A percentile compares a stretch with the other conserved stretches of the same genome.
phyloP scores from a whole-genome alignment of 2,113 vertebrate genomes.

The Mesoclemmys tuberculata region DNA sequence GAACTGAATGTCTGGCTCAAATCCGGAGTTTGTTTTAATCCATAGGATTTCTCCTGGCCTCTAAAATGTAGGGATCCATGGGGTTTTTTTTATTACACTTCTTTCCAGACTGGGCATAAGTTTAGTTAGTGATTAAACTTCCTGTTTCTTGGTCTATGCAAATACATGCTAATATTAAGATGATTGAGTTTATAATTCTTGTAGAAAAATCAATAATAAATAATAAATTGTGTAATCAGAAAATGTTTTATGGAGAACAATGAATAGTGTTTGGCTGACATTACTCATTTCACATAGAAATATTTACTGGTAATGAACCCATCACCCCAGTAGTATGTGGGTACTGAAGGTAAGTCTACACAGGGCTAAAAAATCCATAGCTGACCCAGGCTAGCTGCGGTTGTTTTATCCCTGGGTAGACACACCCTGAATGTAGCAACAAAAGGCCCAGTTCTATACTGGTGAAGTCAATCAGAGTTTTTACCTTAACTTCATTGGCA shows the following conservation, averaged over 20 bases:
- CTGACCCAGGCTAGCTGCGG: background rate
- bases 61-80: background rate
- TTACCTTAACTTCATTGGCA: background rate
- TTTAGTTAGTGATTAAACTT: background rate
- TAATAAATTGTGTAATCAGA: background rate
- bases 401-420: background rate
- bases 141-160: background rate
- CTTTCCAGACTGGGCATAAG: rapidly evolving
- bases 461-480: slow-evolving; percentile 1
- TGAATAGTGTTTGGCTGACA: background rate
- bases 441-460: background rate
- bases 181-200: background rate
- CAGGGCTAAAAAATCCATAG: background rate
- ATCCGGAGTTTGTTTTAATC: background rate
- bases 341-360: background rate
- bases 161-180: rapidly evolving
- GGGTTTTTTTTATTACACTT: background rate
- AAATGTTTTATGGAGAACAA: background rate
- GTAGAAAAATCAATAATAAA: background rate
- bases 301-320: background rate
- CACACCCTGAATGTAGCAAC: background rate
- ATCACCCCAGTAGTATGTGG: background rate
- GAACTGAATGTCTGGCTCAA: background rate
- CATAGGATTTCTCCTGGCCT: background rate
- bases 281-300: background rate